Conservation (phyloP, 1,140 invertebrate genomes). For the Magallana angulata region DNA sequence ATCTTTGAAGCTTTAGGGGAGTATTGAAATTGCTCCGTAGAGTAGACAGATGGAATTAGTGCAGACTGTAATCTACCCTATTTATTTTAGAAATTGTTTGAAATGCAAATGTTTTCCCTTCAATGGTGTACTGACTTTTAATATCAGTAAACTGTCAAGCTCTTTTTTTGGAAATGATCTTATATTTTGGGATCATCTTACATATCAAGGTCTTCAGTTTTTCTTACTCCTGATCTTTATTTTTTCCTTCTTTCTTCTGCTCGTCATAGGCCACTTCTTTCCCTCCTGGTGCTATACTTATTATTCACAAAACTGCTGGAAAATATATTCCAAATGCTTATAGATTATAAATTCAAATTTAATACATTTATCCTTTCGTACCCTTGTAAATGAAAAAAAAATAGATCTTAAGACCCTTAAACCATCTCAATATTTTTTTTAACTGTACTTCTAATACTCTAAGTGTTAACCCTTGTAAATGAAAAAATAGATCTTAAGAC, state of each 20-base stretch:
- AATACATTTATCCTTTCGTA: background rate
- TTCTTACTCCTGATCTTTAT: background rate
- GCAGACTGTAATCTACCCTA: background rate
- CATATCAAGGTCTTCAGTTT: background rate
- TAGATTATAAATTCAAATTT: background rate
- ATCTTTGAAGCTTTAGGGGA: background rate
- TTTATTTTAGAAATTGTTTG: background rate
- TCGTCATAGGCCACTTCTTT: background rate
- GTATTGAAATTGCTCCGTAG: slow-evolving; percentile 3
- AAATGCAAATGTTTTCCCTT: background rate
- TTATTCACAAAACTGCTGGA: background rate
- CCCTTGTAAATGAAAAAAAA: background rate
- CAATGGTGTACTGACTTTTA: background rate
- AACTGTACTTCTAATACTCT: too few species aligned
- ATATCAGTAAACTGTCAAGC: background rate
- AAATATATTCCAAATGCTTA: background rate
- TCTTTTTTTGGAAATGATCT: slow-evolving; percentile 21
- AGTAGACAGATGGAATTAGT: background rate
- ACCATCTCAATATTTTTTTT: too few species aligned
- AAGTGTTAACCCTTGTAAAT: too few species aligned
- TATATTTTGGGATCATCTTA: slow-evolving; percentile 8
- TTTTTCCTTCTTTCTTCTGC: background rate
- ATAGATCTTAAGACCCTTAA: too few species aligned
- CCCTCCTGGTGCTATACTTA: background rate
- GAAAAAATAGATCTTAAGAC: background rate